These are phyloP conservation scores for Cylindroiulus punctatus DNA, from an alignment of 2,888 invertebrate genomes.

Conservation along the genomic window DNA sequence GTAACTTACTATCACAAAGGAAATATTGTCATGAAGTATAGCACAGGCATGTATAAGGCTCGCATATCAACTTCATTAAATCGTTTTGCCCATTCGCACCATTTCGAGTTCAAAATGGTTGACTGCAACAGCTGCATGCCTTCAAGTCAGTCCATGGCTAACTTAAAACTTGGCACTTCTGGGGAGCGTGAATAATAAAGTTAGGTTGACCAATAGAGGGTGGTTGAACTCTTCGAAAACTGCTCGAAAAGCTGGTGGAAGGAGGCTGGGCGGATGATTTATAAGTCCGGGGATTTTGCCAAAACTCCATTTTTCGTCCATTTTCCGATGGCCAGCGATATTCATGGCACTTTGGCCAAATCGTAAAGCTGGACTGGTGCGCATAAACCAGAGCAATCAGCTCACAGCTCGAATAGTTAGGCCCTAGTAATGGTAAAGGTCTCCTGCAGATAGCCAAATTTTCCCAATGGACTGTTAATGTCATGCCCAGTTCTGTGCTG, in stretches of 20 bases:
- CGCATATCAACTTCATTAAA: too few relatives aligned
- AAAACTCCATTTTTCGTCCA: not conserved
- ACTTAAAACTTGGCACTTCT: not conserved
- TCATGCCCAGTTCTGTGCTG: not conserved
- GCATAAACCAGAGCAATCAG: slow-evolving; percentile 24
- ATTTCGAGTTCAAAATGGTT: too few relatives aligned
- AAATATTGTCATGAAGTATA: too few relatives aligned
- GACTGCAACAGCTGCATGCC: not conserved
- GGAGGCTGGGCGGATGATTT: not conserved
- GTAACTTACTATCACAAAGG: too few relatives aligned
- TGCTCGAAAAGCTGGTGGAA: not conserved
- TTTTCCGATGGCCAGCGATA: not conserved
- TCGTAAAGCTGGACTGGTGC: not conserved
- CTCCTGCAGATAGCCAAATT: not conserved
- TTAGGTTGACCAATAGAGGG: not conserved
- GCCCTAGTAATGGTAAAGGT: not conserved
- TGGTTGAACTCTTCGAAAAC: not conserved
- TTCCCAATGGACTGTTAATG: slow-evolving; percentile 33
- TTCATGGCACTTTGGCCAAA: not conserved
- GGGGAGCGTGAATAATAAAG: not conserved
- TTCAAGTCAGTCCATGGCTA: not conserved
- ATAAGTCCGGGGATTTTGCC: not conserved
- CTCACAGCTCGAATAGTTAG: not conserved
- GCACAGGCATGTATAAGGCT: too few relatives aligned
- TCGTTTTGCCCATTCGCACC: too few relatives aligned